Evolutionary conservation across 2,113 vertebrate genomes (phyloP), one percentile per base, ranked within the genome.

Genomic region (Dasyornis broadbenti): DNA sequence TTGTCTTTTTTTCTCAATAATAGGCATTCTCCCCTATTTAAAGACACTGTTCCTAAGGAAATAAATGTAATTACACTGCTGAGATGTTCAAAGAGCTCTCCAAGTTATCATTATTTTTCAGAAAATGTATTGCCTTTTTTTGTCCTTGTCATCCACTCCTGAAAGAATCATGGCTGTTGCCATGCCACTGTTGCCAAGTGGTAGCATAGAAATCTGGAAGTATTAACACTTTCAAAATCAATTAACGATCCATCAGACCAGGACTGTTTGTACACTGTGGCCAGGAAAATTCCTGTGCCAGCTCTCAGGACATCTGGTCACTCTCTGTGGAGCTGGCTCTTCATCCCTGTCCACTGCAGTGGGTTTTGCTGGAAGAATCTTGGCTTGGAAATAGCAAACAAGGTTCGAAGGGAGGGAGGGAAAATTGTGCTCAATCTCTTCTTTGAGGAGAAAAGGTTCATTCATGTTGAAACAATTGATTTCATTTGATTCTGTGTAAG

Each of bases 31-130:
- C 88, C 52, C 76, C 82, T 92, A 83, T 94, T 82, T 96, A 93
- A 94, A 96, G 76, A 39, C 86, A 30, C 65, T 71, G 76, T 96
- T 96, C 88, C 92, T 94, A 95, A 93, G 93, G 88, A 95, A 95
- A 88, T 88, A 95, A 89, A 92, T 92, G 68, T 86, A 93, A 95
- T 97, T 96, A 92, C 92, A 60, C 72, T 37, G 52, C 90, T 71
- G 88, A 94, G 90, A 92, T 90, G 56, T 40, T 96, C 82, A 42
- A 70, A 95, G 88, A 94, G 79, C 92, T 93, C 88, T 94, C 88
- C 68, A 93, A 96, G 86, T 97, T 94, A 88, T 79, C 81, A 85
- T 92, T 91, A 90, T 92, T 96, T 95, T 90, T 86, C 80, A 92
- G 88, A 94, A 93, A 95, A 94, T 35, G 56, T 40, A 39, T 76